Evolutionary conservation across 2,113 vertebrate species (phyloP), one percentile per base, ranked within the genome.

Genomic region (Apteryx owenii): DNA sequence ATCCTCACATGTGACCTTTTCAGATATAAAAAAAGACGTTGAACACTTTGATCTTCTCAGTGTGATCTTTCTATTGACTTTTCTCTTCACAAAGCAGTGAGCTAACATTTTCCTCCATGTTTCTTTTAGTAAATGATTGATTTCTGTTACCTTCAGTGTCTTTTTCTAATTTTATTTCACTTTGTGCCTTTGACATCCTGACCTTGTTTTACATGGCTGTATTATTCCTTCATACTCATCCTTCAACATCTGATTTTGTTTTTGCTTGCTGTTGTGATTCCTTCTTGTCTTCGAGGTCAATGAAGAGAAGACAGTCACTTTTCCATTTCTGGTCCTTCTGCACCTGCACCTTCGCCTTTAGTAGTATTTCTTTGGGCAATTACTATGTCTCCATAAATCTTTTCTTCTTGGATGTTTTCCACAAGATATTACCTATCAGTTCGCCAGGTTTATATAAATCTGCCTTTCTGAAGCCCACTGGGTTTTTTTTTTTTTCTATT

Each of bases 161-260:
- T 87, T n/a, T 79, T 72, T 66, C 8, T 85, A 81, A 89, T 80
- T 91, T 65, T 61, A 81, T 90, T 92, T 76, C 81, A 46, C 20
- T 36, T 91, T 89, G 54, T 56, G 54, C 54, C 54, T 17, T 56
- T 16, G 28, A 56, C 28, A 31, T 91, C 71, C 78, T 89, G 73
- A 85, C 21, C 70, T 87, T 89, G 16, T 84, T 92, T 91, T 81
- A 78, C 28, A 68, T 20, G 25, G 9, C 18, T 89, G 5, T 75
- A 60, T 86, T 29, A 58, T 58, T 29, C 54, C 28, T 56, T 89
- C 83, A 53, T 77, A 48, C 25, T 93, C 42, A 91, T 79, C 51
- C 66, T 80, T 72, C 87, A 69, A 86, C 83, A 88, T 75, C 80
- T 92, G 76, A 9, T 68, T 95, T 83, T 92, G 51, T 69, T 96